Conservation (phyloP, 2,888 invertebrate species). For the Cheilosia scutellata region DNA sequence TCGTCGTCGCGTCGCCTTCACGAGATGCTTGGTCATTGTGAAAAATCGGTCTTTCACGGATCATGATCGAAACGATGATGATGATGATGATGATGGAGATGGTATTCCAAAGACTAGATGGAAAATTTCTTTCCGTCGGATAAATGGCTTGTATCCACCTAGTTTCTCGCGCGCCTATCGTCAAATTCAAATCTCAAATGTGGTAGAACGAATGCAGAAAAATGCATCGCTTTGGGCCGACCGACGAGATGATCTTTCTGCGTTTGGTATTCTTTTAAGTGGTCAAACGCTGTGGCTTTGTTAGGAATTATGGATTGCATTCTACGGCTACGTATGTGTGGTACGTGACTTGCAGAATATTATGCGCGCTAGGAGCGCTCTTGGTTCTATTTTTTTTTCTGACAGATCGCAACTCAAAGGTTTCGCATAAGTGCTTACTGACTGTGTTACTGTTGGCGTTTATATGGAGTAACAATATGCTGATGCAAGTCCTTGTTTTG, state of each 20-base stretch:
- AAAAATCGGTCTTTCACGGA: conserved; percentile 61
- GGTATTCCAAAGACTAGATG: conserved; percentile 31
- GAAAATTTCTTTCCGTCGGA: conserved; percentile 19
- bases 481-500: conserved; percentile 23
- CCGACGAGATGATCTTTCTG: conserved; percentile 23
- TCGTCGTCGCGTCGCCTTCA: conserved; percentile 6
- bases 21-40: conserved; percentile 47
- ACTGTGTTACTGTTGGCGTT: background rate
- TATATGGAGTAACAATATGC: conserved; percentile 19
- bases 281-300: conserved; percentile 15
- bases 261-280: conserved; percentile 46
- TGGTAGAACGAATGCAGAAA: conserved; percentile 44
- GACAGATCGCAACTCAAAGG: background rate
- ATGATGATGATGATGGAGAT: conserved; percentile 19
- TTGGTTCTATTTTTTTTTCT: conserved; percentile 1
- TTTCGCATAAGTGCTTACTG: background rate
- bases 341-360: conserved; percentile 33
- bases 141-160: conserved; percentile 39
- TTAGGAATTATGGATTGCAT: conserved; percentile 11
- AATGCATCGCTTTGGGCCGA: conserved; percentile 38
- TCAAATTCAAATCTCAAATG: conserved; percentile 40
- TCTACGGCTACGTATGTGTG: conserved; percentile 1
- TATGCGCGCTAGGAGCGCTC: conserved; percentile 17
- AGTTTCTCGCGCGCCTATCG: conserved; percentile 29
- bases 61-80: conserved; percentile 44